Percentiles rank a stretch among this genome's conserved stretches.
These are phyloP conservation scores for Penaeus vannamei DNA, from an alignment of 1,140 invertebrate species.

Conservation along the genomic window DNA sequence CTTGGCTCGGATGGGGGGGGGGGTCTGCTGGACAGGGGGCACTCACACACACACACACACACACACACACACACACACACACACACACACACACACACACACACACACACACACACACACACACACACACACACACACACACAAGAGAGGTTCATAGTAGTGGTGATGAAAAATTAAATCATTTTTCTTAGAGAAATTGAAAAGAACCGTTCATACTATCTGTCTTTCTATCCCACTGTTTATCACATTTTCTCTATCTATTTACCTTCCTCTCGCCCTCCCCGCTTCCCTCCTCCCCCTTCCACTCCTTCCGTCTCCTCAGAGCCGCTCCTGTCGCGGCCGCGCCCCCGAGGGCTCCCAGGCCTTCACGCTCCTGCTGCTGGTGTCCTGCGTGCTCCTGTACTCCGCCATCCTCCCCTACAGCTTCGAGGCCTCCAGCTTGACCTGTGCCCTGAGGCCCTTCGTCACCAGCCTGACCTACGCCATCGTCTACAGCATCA, in stretches of 20 bases:
- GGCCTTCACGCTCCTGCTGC: constrained; percentile 70
- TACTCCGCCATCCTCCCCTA: constrained; percentile 76
- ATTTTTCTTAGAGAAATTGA: too few species aligned
- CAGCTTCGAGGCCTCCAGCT: constrained; percentile 72
- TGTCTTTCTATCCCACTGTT: too few species aligned
- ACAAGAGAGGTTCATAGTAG: too few species aligned
- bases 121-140: neutral
- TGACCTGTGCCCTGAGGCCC: constrained; percentile 74
- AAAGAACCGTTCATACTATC: too few species aligned
- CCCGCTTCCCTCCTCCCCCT: neutral
- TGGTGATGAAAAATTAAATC: too few species aligned
- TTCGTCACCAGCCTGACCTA: constrained; percentile 75
- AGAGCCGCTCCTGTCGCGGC: constrained; percentile 70
- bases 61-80: constrained; percentile 28
- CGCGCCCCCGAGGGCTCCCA: constrained; percentile 70
- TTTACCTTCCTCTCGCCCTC: too few species aligned
- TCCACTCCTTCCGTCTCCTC: constrained; percentile 74
- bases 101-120: neutral
- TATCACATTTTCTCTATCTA: too few species aligned
- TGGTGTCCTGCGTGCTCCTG: constrained; percentile 72
- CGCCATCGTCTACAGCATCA: constrained; percentile 75
- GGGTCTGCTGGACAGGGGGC: neutral
- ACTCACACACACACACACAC: constrained; percentile 17
- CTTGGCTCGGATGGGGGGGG: constrained; percentile 68
- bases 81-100: constrained; percentile 26